Percentiles rank a stretch among this genome's conserved stretches.
These are phyloP conservation scores for Sinelater perroti DNA, from an alignment of 2,888 invertebrate species.

Conservation along the genomic window DNA sequence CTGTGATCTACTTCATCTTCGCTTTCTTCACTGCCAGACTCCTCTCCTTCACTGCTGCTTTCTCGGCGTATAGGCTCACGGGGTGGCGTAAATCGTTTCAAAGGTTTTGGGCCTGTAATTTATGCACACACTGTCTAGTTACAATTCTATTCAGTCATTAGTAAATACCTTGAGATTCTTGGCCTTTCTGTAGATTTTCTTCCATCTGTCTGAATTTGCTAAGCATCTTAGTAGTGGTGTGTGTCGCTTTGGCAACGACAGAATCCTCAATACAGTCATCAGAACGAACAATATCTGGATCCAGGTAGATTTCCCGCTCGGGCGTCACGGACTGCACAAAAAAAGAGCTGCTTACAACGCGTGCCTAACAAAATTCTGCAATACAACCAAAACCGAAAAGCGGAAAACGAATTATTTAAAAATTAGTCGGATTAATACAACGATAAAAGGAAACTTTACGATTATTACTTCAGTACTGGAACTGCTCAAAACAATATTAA, in stretches of 20 bases:
- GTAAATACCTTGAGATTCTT: slow-evolving; percentile 53
- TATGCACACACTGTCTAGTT: not conserved
- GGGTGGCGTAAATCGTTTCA: slow-evolving; percentile 91
- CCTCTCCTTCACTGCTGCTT: slow-evolving; percentile 57
- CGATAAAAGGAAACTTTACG: not conserved
- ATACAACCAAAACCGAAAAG: not conserved
- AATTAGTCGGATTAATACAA: slow-evolving; percentile 9
- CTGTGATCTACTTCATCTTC: slow-evolving; percentile 61
- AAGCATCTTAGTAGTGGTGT: slow-evolving; percentile 87
- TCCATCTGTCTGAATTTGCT: slow-evolving; percentile 90
- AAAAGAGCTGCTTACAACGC: not conserved
- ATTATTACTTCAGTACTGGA: slow-evolving; percentile 1
- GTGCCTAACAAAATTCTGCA: not conserved
- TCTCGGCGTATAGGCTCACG: slow-evolving; percentile 67
- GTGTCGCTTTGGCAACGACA: slow-evolving; percentile 65
- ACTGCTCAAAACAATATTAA: slow-evolving; percentile 9
- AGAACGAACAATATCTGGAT: slow-evolving; percentile 75
- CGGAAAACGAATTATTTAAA: not conserved
- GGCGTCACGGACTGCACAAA: slow-evolving; percentile 68
- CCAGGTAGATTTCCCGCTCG: slow-evolving; percentile 76
- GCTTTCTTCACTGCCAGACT: slow-evolving; percentile 58
- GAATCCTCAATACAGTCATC: slow-evolving; percentile 67
- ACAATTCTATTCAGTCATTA: not conserved
- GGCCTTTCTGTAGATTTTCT: slow-evolving; percentile 68
- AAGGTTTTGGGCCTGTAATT: slow-evolving; percentile 73